A percentile compares a stretch with the other conserved stretches of the same genome.
Evolutionary conservation across 2,888 invertebrate species (phyloP).

Genomic region (Chymomyza caudatula): DNA sequence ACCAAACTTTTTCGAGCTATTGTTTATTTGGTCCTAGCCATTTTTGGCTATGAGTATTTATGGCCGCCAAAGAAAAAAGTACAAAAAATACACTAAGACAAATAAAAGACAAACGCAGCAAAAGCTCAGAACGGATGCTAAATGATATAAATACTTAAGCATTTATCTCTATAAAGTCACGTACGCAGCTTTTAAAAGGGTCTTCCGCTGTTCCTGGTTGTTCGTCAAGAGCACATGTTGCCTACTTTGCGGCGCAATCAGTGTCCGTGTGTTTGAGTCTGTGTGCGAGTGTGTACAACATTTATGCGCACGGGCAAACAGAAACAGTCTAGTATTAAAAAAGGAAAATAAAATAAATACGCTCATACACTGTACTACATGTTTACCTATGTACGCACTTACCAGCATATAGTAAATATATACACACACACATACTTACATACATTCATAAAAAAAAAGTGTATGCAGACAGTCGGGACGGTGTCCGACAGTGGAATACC

Average conservation of each 20-base stretch:
- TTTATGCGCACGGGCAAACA: constrained; percentile 1
- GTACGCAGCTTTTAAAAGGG: not conserved
- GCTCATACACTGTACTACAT: not conserved
- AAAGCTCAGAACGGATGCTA: constrained; percentile 18
- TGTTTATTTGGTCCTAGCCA: constrained; percentile 52
- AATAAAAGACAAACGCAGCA: not conserved
- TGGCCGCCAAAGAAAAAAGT: constrained; percentile 5
- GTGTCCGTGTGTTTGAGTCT: not conserved
- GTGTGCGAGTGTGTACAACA: not conserved
- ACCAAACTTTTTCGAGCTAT: constrained; percentile 26
- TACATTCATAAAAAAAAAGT: no score
- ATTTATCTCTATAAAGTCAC: constrained; percentile 30
- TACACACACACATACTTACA: constrained; percentile 17
- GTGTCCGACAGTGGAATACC: no score
- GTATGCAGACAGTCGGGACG: no score
- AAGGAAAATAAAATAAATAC: not conserved
- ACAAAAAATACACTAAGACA: not conserved
- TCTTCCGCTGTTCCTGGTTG: not conserved
- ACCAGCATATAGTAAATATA: constrained; percentile 42
- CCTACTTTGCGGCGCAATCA: not conserved
- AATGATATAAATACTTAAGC: constrained; percentile 31
- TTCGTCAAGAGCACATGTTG: not conserved
- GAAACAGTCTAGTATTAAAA: not conserved
- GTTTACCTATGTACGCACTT: not conserved
- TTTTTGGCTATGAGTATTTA: constrained; percentile 62